phyloP scores from a whole-genome alignment of 2,113 vertebrate species.

The Lampris megalopsis region DNA sequence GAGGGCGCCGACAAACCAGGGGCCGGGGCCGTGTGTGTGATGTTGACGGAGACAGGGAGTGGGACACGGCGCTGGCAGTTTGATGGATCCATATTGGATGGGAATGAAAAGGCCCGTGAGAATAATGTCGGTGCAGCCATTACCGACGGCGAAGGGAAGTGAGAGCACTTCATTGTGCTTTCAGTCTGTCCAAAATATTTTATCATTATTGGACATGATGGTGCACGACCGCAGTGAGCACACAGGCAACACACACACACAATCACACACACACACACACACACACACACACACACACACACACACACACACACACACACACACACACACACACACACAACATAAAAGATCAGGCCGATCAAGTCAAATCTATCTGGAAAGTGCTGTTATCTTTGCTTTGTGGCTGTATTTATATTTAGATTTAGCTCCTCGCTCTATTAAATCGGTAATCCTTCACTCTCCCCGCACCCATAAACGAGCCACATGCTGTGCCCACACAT shows the following conservation, averaged over 20 bases:
- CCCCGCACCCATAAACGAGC: conserved; percentile 30
- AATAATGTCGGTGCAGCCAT: conserved; percentile 37
- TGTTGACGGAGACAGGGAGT: conserved; percentile 27
- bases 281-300: background rate
- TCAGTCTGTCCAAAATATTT: conserved; percentile 31
- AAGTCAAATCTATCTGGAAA: background rate
- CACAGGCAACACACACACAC: background rate
- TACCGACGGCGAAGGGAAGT: conserved; percentile 29
- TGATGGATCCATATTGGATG: conserved; percentile 45
- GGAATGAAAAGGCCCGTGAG: conserved; percentile 45
- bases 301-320: background rate
- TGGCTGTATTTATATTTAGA: conserved; percentile 19
- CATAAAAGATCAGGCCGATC: conserved; percentile 9
- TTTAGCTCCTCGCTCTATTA: conserved; percentile 60
- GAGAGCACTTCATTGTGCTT: conserved; percentile 36
- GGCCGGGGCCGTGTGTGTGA: conserved; percentile 15
- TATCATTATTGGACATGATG: background rate
- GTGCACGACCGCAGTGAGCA: background rate
- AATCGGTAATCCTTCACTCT: conserved; percentile 66
- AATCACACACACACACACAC: too few species aligned
- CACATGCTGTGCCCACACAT: conserved; percentile 63
- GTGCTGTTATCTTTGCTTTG: background rate
- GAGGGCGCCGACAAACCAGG: conserved; percentile 16
- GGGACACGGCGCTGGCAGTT: conserved; percentile 15
- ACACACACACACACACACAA: too few species aligned